Conservation (phyloP, 2,113 vertebrate genomes). For the Syngnathus scovelli region DNA sequence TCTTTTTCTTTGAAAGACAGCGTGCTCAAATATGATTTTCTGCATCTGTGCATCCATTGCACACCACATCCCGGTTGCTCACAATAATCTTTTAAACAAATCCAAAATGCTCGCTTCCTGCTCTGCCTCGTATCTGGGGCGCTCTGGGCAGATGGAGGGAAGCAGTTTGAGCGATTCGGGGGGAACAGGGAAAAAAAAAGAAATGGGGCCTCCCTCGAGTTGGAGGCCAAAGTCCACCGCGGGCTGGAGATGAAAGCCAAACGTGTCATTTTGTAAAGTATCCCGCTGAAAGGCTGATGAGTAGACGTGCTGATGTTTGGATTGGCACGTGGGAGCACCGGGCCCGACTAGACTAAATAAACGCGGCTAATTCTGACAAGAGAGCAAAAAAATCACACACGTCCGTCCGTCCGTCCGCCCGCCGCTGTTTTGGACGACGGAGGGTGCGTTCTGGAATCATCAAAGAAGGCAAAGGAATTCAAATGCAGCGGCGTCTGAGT, state of each 20-base stretch:
- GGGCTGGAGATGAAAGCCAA: conserved; percentile 58
- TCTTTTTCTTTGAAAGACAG: no score
- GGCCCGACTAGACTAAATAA: conserved; percentile 59
- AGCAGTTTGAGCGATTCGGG: conserved; percentile 58
- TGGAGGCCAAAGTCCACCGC: conserved; percentile 49
- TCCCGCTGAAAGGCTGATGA: conserved; percentile 53
- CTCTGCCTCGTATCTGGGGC: conserved; percentile 61
- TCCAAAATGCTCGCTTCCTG: conserved; percentile 58
- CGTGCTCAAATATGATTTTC: no score
- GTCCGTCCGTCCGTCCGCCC: background rate
- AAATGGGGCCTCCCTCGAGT: conserved; percentile 14
- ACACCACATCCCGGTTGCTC: background rate
- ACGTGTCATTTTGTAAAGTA: conserved; percentile 61
- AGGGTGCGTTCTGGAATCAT: conserved; percentile 1
- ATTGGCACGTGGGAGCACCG: conserved; percentile 43
- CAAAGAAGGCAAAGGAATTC: background rate
- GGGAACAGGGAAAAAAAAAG: conserved; percentile 10
- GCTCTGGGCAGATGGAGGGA: conserved; percentile 63
- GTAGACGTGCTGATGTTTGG: conserved; percentile 30
- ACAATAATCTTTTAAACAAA: background rate
- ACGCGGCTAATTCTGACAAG: conserved; percentile 54
- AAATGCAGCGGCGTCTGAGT: background rate
- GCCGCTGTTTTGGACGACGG: conserved; percentile 8
- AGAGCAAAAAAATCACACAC: conserved; percentile 32
- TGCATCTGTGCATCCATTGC: no score